These are phyloP conservation scores for Dorcus parallelipipedus DNA, from an alignment of 2,888 invertebrate genomes.

Conservation along the genomic window DNA sequence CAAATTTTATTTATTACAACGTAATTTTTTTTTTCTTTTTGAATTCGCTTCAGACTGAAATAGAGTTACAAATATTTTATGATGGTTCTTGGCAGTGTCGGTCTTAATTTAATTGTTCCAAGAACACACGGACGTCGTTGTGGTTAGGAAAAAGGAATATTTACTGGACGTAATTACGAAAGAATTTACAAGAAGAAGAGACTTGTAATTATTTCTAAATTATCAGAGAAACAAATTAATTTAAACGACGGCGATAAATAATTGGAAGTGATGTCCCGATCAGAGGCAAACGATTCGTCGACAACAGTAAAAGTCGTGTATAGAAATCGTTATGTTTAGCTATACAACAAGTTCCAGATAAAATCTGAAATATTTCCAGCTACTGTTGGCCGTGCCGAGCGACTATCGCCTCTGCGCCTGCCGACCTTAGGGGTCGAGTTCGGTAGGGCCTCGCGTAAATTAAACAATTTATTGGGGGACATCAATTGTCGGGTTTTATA, in stretches of 20 bases:
- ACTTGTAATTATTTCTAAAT: too few relatives aligned
- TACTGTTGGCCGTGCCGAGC: slow-evolving; percentile 3
- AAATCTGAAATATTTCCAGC: slow-evolving; percentile 18
- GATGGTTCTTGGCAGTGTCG: too few relatives aligned
- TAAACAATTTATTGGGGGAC: background rate
- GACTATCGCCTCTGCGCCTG: background rate
- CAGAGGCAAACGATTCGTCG: background rate
- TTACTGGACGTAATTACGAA: too few relatives aligned
- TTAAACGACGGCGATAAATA: background rate
- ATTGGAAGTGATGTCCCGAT: background rate
- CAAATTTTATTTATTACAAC: too few relatives aligned
- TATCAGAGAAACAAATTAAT: background rate
- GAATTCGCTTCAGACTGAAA: too few relatives aligned
- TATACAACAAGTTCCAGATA: slow-evolving; percentile 7
- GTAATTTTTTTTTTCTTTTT: too few relatives aligned
- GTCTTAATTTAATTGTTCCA: too few relatives aligned
- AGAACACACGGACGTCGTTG: too few relatives aligned
- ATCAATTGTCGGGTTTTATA: background rate
- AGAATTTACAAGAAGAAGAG: too few relatives aligned
- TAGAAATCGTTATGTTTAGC: background rate
- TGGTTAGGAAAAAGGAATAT: too few relatives aligned
- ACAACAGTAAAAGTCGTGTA: slow-evolving; percentile 1
- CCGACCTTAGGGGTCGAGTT: background rate
- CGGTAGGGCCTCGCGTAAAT: background rate
- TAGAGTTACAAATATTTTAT: too few relatives aligned